Evolutionary conservation across 64 coral and sea anemone genomes (phyloP).

Genomic region (Porites lutea): DNA sequence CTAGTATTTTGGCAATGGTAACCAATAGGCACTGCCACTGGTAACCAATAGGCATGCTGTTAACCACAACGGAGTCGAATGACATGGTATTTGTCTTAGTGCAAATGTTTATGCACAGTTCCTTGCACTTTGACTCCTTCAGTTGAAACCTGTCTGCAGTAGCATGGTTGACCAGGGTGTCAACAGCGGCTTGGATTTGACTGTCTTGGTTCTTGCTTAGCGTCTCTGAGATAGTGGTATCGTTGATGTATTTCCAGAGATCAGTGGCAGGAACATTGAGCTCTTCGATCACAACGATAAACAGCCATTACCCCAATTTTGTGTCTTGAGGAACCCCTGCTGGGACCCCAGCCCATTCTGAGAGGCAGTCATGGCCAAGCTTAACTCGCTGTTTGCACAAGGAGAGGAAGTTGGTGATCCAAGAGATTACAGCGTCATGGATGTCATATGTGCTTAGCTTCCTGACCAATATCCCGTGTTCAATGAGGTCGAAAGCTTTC

Average conservation of each 20-base stretch:
- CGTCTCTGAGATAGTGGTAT: constrained; percentile 26
- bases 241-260: constrained; percentile 23
- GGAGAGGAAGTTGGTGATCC: background rate
- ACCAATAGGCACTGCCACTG: background rate
- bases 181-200: background rate
- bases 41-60: background rate
- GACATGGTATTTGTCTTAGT: background rate
- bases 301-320: constrained; percentile 23
- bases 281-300: constrained; percentile 3
- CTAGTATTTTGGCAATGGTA: background rate
- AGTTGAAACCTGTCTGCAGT: background rate
- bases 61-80: constrained; percentile 6
- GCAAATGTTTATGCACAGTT: constrained; percentile 34
- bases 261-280: background rate
- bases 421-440: background rate
- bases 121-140: background rate
- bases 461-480: background rate
- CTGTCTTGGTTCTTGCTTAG: background rate
- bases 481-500: too few species aligned
- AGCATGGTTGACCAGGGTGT: constrained; percentile 10
- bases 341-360: background rate
- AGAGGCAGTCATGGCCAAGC: background rate
- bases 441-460: background rate
- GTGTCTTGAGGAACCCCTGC: background rate
- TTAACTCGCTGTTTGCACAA: constrained; percentile 7